Conservation (phyloP, 2,888 invertebrate genomes). For the Agrochola circellaris region DNA sequence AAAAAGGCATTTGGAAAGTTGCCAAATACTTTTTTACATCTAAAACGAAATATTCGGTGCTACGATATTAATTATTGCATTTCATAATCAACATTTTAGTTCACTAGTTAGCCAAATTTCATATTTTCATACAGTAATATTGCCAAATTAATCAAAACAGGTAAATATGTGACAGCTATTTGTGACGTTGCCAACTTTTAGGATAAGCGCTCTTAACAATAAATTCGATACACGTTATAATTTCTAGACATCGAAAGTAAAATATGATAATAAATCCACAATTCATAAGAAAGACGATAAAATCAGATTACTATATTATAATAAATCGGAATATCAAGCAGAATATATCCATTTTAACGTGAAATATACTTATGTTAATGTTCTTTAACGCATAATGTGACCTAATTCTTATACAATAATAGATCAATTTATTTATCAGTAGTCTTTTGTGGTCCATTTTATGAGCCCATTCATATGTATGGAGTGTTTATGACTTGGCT, state of each 20-base stretch:
- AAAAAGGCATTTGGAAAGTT: too few relatives aligned
- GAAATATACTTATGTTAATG: constrained; percentile 22
- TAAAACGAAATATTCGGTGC: too few relatives aligned
- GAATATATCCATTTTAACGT: constrained; percentile 46
- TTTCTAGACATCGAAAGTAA: background rate
- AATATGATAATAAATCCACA: constrained; percentile 30
- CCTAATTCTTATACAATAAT: constrained; percentile 43
- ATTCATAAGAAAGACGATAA: constrained; percentile 12
- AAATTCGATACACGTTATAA: background rate
- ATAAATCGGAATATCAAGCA: constrained; percentile 29
- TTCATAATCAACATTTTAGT: too few relatives aligned
- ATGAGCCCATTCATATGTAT: constrained; percentile 44
- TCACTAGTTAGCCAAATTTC: too few relatives aligned
- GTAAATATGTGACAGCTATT: too few relatives aligned
- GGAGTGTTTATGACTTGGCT: constrained; percentile 34
- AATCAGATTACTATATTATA: constrained; percentile 32
- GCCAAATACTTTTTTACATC: too few relatives aligned
- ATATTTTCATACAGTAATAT: too few relatives aligned
- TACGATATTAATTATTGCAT: too few relatives aligned
- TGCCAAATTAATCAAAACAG: too few relatives aligned
- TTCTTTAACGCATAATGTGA: constrained; percentile 25
- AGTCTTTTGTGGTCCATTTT: constrained; percentile 27
- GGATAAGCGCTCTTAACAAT: background rate
- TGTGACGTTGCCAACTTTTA: too few relatives aligned
- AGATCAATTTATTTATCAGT: constrained; percentile 38